Evolutionary conservation across 2,113 vertebrate species (phyloP), one percentile per base, ranked within the genome.

Genomic region (Aepyceros melampus): DNA sequence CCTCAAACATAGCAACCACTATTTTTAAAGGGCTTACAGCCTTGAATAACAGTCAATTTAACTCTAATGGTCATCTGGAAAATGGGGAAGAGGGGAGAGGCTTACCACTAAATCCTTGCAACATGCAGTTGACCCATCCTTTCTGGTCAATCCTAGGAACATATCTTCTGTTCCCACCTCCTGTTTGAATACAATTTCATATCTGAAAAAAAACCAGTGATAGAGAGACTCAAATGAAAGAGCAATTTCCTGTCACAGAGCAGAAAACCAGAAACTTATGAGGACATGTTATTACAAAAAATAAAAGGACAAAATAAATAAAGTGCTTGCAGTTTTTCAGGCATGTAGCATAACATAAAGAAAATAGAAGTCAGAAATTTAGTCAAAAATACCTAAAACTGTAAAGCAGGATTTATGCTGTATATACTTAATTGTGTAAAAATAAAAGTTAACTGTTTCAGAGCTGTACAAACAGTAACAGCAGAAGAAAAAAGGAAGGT

Each of bases 91-190:
- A 56, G 2, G 21, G 53, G n/a, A 84, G 33, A 94, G 51, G 45
- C 99, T 99, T 99, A 99, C 99, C 99, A 99, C 98, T 98, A 99
- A 98, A 76, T 99, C 99, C 62, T 99, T 99, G 98, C 99, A 99
- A 97, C 99, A 99, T 97, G 99, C 99, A 64, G 99, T 99, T 45
- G 99, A 99, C 7, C 99, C 98, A 47, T 99, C 99, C 95, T 99
- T 99, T 95, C 99, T 95, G 40, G 97, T 99, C 98, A 99, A 97
- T 45, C 99, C 99, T 95, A 99, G 98, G 98, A 99, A 99, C 49
- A 99, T 11, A 83, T 99, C 99, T 91, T 99, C 99, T 36, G 99
- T 99, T 76, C 99, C 99, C 97, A 99, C 99, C 27, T 97, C 98
- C 97, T 99, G 99, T 97, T 99, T 99, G 98, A 99, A 99, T 81